A percentile compares a stretch with the other conserved stretches of the same genome.
Conservation (phyloP, 2,113 vertebrate genomes). For the Ploceus nigricollis region DNA sequence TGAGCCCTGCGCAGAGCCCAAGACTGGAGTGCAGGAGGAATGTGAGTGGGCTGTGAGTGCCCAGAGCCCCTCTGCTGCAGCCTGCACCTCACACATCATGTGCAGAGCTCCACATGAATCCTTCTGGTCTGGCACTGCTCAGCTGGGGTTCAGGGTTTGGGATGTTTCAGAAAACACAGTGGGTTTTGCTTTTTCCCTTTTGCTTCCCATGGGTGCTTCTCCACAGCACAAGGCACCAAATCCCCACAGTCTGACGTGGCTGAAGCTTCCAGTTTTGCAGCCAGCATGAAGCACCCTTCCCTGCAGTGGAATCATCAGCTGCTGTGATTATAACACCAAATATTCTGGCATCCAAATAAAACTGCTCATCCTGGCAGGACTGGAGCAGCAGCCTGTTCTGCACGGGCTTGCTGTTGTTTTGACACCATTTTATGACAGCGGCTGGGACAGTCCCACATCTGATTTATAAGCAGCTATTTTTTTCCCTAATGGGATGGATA, state of each 20-base stretch:
- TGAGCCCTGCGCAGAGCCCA: background rate
- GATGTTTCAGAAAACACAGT: background rate
- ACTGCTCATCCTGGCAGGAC: background rate
- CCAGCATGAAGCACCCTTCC: background rate
- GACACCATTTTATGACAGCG: background rate
- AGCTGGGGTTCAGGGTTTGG: background rate
- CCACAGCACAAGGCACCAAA: accelerated
- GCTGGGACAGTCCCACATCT: background rate
- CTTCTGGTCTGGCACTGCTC: background rate
- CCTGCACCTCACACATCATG: accelerated
- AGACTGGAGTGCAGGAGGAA: background rate
- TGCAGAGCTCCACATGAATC: background rate
- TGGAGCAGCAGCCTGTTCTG: background rate
- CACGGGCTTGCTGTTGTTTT: background rate
- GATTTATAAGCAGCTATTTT: conserved; percentile 12
- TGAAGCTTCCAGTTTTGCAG: background rate
- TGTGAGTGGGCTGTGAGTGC: background rate
- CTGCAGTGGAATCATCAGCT: background rate
- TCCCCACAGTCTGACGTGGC: accelerated
- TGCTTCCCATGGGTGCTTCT: accelerated
- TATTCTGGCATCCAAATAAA: background rate
- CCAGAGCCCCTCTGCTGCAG: background rate
- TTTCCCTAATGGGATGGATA: background rate
- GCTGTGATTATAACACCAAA: background rate
- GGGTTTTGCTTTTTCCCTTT: background rate